A percentile compares a stretch with the other conserved stretches of the same genome.
Evolutionary conservation across 2,888 invertebrate species (phyloP).

Genomic region (Zhuqinia jingwanae): DNA sequence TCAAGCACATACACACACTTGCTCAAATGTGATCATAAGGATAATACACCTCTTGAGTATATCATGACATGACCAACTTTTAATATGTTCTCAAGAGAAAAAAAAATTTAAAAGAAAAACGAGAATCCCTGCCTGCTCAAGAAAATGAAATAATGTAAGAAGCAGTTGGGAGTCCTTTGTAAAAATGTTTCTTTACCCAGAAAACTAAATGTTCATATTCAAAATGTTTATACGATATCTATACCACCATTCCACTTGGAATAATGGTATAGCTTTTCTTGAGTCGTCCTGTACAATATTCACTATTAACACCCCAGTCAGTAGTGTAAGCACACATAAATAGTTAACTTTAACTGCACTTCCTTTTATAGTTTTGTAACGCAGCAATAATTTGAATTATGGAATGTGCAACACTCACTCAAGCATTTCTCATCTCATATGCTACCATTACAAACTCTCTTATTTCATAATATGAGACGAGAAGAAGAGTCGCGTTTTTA

Average conservation of each 20-base stretch:
- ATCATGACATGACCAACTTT: not conserved
- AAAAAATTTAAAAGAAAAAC: constrained; percentile 17
- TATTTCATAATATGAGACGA: too few relatives aligned
- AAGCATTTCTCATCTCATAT: too few relatives aligned
- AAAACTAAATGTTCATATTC: not conserved
- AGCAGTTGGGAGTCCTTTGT: constrained; percentile 74
- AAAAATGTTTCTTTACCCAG: constrained; percentile 14
- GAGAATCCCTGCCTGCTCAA: constrained; percentile 55
- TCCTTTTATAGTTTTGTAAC: not conserved
- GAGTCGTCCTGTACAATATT: too few relatives aligned
- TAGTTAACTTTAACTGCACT: not conserved
- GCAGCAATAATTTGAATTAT: too few relatives aligned
- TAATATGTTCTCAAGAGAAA: not conserved
- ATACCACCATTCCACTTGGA: too few relatives aligned
- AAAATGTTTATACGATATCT: too few relatives aligned
- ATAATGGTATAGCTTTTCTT: too few relatives aligned
- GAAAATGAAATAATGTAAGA: constrained; percentile 62
- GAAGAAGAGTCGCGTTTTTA: too few relatives aligned
- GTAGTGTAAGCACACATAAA: not conserved
- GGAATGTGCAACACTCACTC: too few relatives aligned
- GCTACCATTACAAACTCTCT: too few relatives aligned
- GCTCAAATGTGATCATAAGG: not conserved
- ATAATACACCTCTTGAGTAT: not conserved
- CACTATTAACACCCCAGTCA: not conserved
- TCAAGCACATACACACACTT: not conserved